Base-by-base conservation (phyloP, 2,888 invertebrate species). In the Ectemnius lituratus region DNA sequence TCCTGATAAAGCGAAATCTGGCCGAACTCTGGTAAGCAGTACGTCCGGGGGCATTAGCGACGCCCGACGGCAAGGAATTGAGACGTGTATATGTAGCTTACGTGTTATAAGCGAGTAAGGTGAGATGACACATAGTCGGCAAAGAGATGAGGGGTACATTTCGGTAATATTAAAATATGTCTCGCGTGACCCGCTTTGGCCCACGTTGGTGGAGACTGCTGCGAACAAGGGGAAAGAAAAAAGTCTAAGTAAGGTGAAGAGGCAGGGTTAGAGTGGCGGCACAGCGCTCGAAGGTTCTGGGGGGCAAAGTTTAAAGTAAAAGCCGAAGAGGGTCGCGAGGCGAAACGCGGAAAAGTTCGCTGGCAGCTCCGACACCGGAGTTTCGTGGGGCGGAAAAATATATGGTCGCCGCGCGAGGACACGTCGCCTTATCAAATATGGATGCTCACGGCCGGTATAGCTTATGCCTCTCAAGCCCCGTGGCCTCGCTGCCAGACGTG, bases 401-500 rank as follows among this genome's bases (percentile, higher is more conserved):
- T 74, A 72, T 68, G 80, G 61, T 37, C 58, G 52, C 60, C 18
- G 20, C 67, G 49, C 28, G 49, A 62, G 57, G 61, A 73, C 70
- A 68, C 59, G 76, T 62, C 62, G 64, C 58, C 70, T 76, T 80
- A 76, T 82, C 76, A 82, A 82, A 76, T 78, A 82, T 82, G 80
- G 68, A 80, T 80, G 72, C 73, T 23, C 63, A n/a, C 56, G 62
- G 57, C 59, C 57, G 56, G 57, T 49, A 61, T 56, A 37, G 47
- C 45, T 63, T 27, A 49, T 46, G 62, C 13, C n/a, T n/a, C 28
- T 27, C 49, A 52, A 14, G 52, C 52, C 16, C 52, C 52, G 4
- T 52, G n/a, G 52, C 52, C 52, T 16, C 4, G 16, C 52, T 11
- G 52, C 28, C 68, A 66, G 47, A 77, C 70, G 68, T 59, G 68